Conservation (phyloP, 2,888 invertebrate species). For the Tromatobia lineatoria region DNA sequence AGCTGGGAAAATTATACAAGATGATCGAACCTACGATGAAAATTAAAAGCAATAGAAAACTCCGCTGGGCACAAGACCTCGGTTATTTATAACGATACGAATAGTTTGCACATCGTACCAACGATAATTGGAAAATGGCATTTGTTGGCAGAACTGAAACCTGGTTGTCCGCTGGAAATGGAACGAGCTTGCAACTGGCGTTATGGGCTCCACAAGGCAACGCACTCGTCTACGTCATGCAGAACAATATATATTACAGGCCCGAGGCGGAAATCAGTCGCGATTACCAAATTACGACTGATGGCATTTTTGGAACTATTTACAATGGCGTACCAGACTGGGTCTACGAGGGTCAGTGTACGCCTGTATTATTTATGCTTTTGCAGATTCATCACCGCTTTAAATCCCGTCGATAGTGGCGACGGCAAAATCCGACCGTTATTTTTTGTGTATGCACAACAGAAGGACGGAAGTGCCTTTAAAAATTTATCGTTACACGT, state of each 20-base stretch:
- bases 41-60: neutral
- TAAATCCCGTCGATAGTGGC: neutral
- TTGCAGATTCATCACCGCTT: slow-evolving; percentile 38
- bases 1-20: neutral
- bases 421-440: neutral
- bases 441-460: too few species aligned
- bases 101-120: neutral
- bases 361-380: slow-evolving; percentile 39
- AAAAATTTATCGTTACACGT: neutral
- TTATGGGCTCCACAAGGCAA: slow-evolving; percentile 93
- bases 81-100: neutral
- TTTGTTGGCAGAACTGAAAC: slow-evolving; percentile 74
- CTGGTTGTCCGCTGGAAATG: slow-evolving; percentile 80
- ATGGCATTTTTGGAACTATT: slow-evolving; percentile 88
- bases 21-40: neutral
- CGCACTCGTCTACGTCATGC: slow-evolving; percentile 90
- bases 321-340: slow-evolving; percentile 97
- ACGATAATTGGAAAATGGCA: slow-evolving; percentile 21
- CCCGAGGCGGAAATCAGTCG: slow-evolving; percentile 85
- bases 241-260: slow-evolving; percentile 93
- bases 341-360: slow-evolving; percentile 94
- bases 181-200: slow-evolving; percentile 89
- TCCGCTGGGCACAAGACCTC: neutral
- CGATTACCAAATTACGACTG: slow-evolving; percentile 88
- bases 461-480: neutral